phyloP scores from a whole-genome alignment of 2,113 vertebrate genomes.

The Megaceryle maxima region DNA sequence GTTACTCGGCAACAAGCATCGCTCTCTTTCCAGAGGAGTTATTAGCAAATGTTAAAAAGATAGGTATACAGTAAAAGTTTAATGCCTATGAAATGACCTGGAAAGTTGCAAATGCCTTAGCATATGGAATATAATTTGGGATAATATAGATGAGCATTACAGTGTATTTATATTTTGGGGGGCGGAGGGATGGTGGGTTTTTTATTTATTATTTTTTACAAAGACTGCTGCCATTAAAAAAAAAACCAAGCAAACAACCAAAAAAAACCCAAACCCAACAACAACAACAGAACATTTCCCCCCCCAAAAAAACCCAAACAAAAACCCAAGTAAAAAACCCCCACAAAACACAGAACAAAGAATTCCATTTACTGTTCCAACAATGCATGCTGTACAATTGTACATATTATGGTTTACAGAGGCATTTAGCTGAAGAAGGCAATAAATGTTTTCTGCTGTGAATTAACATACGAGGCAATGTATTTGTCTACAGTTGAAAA shows the following conservation, averaged over 20 bases:
- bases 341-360: neutral
- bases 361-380: neutral
- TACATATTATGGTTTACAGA: neutral
- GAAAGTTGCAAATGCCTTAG: neutral
- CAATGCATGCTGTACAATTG: neutral
- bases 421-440: neutral
- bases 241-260: too few relatives aligned
- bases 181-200: too few relatives aligned
- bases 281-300: too few relatives aligned
- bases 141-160: neutral
- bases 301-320: too few relatives aligned
- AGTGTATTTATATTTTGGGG: neutral
- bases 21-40: slow-evolving; percentile 25
- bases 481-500: neutral
- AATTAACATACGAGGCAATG: neutral
- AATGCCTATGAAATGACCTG: slow-evolving; percentile 43
- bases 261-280: too few relatives aligned
- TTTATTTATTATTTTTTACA: too few relatives aligned
- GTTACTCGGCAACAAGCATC: neutral
- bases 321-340: too few relatives aligned
- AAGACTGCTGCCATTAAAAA: neutral
- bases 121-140: slow-evolving; percentile 1
- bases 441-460: neutral
- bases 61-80: slow-evolving; percentile 26
- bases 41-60: slow-evolving; percentile 36